Conservation (phyloP, 1,140 invertebrate species). For the Ceratosolen fusciceps region DNA sequence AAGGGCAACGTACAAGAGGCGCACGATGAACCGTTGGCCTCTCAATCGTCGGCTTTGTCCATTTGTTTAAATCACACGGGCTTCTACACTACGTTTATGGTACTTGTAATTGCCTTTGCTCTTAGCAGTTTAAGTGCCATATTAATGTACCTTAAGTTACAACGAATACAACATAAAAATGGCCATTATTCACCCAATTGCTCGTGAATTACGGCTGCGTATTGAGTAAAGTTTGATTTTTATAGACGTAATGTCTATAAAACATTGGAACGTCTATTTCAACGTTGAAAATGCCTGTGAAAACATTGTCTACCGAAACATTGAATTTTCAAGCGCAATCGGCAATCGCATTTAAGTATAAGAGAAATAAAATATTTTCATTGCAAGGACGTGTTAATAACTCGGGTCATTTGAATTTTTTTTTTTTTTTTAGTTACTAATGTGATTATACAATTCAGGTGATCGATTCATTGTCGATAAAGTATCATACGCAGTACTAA, state of each 20-base stretch:
- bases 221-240: not conserved
- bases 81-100: constrained; percentile 63
- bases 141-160: constrained; percentile 63
- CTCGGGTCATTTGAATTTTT: too few species aligned
- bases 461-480: too few species aligned
- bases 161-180: constrained; percentile 59
- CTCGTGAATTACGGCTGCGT: constrained; percentile 32
- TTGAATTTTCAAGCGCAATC: too few species aligned
- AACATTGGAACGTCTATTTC: too few species aligned
- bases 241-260: not conserved
- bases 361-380: too few species aligned
- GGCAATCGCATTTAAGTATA: too few species aligned
- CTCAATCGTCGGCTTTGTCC: constrained; percentile 50
- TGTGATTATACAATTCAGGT: too few species aligned
- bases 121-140: constrained; percentile 61
- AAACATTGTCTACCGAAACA: too few species aligned
- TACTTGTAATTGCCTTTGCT: constrained; percentile 61
- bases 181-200: constrained; percentile 49
- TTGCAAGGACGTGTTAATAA: too few species aligned
- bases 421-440: too few species aligned
- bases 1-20: not conserved
- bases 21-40: constrained; percentile 50
- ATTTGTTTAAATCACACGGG: constrained; percentile 65
- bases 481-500: too few species aligned
- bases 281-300: not conserved